Conservation (phyloP, 2,113 vertebrate species). For the Clinocottus analis region DNA sequence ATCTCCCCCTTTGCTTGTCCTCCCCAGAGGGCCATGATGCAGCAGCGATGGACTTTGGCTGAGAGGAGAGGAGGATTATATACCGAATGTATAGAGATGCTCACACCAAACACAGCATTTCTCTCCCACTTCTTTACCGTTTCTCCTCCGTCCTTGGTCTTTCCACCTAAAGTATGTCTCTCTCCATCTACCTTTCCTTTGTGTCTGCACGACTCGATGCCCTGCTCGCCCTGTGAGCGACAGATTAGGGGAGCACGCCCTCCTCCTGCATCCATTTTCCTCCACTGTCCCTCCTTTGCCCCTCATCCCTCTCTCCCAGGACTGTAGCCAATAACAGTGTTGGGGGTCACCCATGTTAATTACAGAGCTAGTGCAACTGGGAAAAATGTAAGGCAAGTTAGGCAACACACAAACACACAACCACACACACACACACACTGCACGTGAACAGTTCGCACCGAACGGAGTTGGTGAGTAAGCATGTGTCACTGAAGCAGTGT, state of each 20-base stretch:
- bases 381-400: slow-evolving; percentile 39
- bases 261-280: slow-evolving; percentile 40
- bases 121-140: slow-evolving; percentile 14
- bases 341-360: slow-evolving; percentile 79
- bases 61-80: slow-evolving; percentile 55
- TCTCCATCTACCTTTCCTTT: slow-evolving; percentile 5
- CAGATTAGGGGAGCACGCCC: slow-evolving; percentile 55
- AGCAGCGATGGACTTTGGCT: slow-evolving; percentile 67
- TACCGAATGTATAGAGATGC: slow-evolving; percentile 46
- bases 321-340: slow-evolving; percentile 64
- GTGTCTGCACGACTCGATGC: slow-evolving; percentile 49
- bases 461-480: slow-evolving; percentile 54
- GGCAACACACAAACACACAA: background rate
- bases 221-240: slow-evolving; percentile 51
- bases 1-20: slow-evolving; percentile 58
- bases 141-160: slow-evolving; percentile 14
- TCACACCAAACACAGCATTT: background rate
- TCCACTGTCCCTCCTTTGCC: slow-evolving; percentile 41
- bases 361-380: slow-evolving; percentile 61
- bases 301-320: slow-evolving; percentile 62
- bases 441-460: slow-evolving; percentile 28
- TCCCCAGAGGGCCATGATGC: slow-evolving; percentile 77
- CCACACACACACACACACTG: background rate
- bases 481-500: slow-evolving; percentile 50
- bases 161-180: slow-evolving; percentile 13